Evolutionary conservation across 2,113 vertebrate genomes (phyloP).

Genomic region (Nibea albiflora): DNA sequence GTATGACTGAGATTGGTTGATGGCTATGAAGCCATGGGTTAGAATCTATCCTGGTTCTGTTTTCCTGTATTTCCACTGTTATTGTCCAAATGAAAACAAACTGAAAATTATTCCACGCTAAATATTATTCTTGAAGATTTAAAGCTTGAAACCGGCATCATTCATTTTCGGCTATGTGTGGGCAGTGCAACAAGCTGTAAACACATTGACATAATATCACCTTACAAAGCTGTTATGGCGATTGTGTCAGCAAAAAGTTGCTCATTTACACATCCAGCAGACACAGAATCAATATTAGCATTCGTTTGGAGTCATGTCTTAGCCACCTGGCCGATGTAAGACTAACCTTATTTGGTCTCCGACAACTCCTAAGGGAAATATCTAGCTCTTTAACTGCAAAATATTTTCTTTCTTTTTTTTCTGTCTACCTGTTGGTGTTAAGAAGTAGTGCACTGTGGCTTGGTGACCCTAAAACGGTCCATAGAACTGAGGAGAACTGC

Average conservation of each 20-base stretch:
- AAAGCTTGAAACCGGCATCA: too few species aligned
- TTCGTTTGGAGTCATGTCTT: not conserved
- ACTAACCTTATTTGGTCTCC: not conserved
- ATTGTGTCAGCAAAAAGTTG: not conserved
- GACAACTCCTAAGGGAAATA: not conserved
- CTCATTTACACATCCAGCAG: not conserved
- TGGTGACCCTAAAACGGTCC: not conserved
- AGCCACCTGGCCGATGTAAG: not conserved
- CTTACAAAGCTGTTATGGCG: not conserved
- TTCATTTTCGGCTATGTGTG: not conserved
- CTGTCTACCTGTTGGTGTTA: not conserved
- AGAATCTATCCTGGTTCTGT: not conserved
- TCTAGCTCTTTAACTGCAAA: not conserved
- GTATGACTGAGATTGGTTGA: slow-evolving; percentile 3
- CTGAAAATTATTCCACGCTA: not conserved
- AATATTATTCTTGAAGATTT: not conserved
- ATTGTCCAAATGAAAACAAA: not conserved
- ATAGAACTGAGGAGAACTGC: not conserved
- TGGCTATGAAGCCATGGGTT: not conserved
- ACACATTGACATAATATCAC: not conserved
- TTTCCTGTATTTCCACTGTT: not conserved
- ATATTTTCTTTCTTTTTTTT: not conserved
- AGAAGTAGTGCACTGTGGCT: not conserved
- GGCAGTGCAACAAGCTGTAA: not conserved
- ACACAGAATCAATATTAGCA: not conserved